phyloP scores from a whole-genome alignment of 2,888 invertebrate species.

The Campopleginae sp. region DNA sequence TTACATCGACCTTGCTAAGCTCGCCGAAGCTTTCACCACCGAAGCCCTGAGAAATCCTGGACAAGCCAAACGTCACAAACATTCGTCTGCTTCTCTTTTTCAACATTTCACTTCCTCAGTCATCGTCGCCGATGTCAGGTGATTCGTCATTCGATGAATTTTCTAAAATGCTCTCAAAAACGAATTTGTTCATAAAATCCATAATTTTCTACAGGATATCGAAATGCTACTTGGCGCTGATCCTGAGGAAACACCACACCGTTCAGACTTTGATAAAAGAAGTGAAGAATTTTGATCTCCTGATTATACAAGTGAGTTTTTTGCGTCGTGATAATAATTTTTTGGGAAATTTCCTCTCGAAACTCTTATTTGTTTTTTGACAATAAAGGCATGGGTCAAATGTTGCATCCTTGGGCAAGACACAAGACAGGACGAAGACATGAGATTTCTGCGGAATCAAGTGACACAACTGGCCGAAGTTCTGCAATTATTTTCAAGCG shows the following conservation, averaged over 20 bases:
- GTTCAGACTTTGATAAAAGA: conserved; percentile 74
- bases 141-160: conserved; percentile 6
- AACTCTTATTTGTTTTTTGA: conserved; percentile 48
- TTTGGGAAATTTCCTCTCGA: conserved; percentile 7
- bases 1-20: conserved; percentile 77
- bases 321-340: not conserved
- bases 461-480: conserved; percentile 75
- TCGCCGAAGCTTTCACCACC: conserved; percentile 79
- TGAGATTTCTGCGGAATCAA: conserved; percentile 74
- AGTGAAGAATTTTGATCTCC: conserved; percentile 76
- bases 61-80: conserved; percentile 77
- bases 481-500: conserved; percentile 73
- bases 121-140: conserved; percentile 81
- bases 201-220: conserved; percentile 75
- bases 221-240: conserved; percentile 74
- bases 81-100: conserved; percentile 79
- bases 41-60: conserved; percentile 78
- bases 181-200: not conserved
- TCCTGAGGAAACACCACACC: conserved; percentile 73
- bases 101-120: conserved; percentile 80
- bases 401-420: conserved; percentile 77
- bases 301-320: conserved; percentile 77
- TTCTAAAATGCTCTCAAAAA: not conserved
- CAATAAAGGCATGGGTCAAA: conserved; percentile 79
- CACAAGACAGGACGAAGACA: conserved; percentile 70